phyloP scores from a whole-genome alignment of 2,888 invertebrate genomes.

The Eumerus sabulonum region DNA sequence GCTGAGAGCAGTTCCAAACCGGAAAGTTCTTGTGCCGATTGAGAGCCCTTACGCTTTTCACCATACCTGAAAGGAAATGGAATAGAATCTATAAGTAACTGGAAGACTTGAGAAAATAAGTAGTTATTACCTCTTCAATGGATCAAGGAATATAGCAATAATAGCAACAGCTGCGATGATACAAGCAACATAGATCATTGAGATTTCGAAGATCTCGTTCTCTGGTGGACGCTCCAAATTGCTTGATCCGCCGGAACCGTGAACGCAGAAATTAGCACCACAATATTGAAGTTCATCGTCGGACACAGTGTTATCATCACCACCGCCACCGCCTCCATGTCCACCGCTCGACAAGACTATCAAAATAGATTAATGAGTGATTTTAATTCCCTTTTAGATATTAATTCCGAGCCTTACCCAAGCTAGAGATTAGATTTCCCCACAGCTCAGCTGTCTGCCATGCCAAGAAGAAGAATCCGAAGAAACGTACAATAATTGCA shows the following conservation, averaged over 20 bases:
- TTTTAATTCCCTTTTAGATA: too few species aligned
- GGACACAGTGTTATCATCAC: constrained; percentile 75
- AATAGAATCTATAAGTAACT: not conserved
- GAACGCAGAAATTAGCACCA: constrained; percentile 91
- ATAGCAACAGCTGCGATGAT: constrained; percentile 91
- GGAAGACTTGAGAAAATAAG: not conserved
- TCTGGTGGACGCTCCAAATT: constrained; percentile 90
- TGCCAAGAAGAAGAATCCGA: constrained; percentile 98
- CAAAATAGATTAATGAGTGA: not conserved
- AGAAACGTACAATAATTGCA: constrained; percentile 96
- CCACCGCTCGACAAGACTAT: constrained; percentile 87
- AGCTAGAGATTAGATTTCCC: constrained; percentile 97
- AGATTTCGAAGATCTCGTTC: constrained; percentile 92
- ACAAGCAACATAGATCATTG: constrained; percentile 92
- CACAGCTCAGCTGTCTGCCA: constrained; percentile 98
- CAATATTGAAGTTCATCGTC: constrained; percentile 82
- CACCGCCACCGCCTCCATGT: constrained; percentile 80
- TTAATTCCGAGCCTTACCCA: constrained; percentile 76
- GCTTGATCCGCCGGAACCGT: constrained; percentile 85
- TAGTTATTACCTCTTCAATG: constrained; percentile 85
- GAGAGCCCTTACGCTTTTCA: constrained; percentile 88
- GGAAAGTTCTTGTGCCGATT: constrained; percentile 86
- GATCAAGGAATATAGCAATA: constrained; percentile 93
- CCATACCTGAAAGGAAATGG: constrained; percentile 84
- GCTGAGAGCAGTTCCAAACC: constrained; percentile 91